These are phyloP conservation scores for Struthidea cinerea DNA, from an alignment of 2,113 vertebrate species.

Conservation along the genomic window DNA sequence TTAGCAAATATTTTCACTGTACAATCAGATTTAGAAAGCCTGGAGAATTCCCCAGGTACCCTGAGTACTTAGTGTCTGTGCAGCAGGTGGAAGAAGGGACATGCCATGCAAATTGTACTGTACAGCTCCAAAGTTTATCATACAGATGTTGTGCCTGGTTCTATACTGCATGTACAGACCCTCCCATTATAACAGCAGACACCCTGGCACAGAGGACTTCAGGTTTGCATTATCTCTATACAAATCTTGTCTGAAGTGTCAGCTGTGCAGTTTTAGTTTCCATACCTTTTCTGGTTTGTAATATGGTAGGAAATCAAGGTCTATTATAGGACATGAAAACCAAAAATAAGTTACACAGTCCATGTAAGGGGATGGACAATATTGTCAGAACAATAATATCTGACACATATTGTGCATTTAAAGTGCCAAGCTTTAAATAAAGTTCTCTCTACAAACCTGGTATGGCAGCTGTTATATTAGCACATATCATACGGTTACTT, in stretches of 20 bases:
- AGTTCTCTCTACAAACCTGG: slow-evolving; percentile 16
- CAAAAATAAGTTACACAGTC: background rate
- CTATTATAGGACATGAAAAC: background rate
- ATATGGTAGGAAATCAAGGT: background rate
- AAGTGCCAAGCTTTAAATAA: slow-evolving; percentile 39
- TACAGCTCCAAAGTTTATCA: background rate
- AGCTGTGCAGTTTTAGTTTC: background rate
- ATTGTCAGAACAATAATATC: background rate
- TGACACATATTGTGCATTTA: background rate
- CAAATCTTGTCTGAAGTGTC: background rate
- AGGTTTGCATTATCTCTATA: background rate
- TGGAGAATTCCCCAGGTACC: background rate
- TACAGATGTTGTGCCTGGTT: background rate
- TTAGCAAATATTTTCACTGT: background rate
- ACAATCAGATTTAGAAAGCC: background rate
- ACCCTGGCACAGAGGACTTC: background rate
- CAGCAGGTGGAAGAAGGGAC: background rate
- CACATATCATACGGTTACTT: slow-evolving; percentile 48
- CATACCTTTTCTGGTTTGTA: background rate
- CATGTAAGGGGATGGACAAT: background rate
- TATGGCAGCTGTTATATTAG: slow-evolving; percentile 41
- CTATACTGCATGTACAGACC: background rate
- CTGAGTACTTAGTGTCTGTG: background rate
- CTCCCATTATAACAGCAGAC: background rate
- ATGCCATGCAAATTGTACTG: background rate